These are phyloP conservation scores for Callipepla squamata DNA, from an alignment of 2,113 vertebrate genomes.

Conservation along the genomic window DNA sequence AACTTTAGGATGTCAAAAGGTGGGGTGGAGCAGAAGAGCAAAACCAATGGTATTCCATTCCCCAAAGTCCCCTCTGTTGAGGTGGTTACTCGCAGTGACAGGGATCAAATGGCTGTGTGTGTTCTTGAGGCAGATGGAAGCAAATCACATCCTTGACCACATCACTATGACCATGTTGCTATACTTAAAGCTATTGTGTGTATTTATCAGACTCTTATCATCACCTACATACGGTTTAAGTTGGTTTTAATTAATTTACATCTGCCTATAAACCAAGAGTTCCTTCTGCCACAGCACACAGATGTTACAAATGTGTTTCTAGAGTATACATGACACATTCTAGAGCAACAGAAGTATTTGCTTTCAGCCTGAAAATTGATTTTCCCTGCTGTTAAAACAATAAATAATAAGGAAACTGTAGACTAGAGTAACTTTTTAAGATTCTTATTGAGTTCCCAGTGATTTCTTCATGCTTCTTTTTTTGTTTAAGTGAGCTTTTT, in stretches of 20 bases:
- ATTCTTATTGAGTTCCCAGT: not conserved
- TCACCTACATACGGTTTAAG: not conserved
- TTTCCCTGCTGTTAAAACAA: conserved; percentile 39
- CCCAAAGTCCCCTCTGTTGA: not conserved
- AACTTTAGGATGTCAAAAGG: not conserved
- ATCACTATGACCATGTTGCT: not conserved
- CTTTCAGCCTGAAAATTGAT: conserved; percentile 58
- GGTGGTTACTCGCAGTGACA: not conserved
- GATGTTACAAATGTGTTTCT: conserved; percentile 29
- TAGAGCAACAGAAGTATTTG: conserved; percentile 55
- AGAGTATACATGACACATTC: conserved; percentile 30
- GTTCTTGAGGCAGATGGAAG: not conserved
- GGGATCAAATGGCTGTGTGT: not conserved
- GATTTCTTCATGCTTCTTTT: not conserved
- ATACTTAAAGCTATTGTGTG: not conserved
- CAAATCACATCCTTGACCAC: not conserved
- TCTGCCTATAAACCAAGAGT: not conserved
- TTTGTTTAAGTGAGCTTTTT: not conserved
- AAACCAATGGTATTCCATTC: not conserved
- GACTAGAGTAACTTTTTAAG: not conserved
- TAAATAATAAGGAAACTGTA: conserved; percentile 45
- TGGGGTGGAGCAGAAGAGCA: not conserved
- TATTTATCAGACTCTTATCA: not conserved
- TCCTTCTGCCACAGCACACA: not conserved
- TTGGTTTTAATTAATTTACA: conserved; percentile 13